Conservation (phyloP, 2,888 invertebrate species). For the Pemphredon lugubris region DNA sequence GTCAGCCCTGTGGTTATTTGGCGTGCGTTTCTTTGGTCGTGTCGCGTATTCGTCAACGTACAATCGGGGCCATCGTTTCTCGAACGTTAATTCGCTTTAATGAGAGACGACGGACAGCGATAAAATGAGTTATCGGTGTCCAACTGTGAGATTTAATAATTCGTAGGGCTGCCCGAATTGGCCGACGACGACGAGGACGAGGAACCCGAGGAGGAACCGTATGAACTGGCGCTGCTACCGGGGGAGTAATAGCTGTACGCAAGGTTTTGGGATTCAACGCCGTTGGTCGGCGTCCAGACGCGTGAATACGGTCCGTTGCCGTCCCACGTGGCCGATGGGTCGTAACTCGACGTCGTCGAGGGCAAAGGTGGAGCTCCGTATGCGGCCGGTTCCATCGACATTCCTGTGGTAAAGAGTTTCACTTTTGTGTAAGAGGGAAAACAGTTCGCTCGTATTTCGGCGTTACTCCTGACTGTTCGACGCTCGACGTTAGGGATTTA, state of each 20-base stretch:
- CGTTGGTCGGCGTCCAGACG: constrained; percentile 85
- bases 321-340: constrained; percentile 88
- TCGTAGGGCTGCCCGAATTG: constrained; percentile 73
- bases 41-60: constrained; percentile 41
- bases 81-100: constrained; percentile 31
- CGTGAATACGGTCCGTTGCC: constrained; percentile 90
- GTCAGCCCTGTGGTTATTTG: constrained; percentile 58
- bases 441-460: not conserved
- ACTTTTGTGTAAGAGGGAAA: not conserved
- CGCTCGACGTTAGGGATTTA: too few species aligned
- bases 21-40: constrained; percentile 68
- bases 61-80: constrained; percentile 21
- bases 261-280: constrained; percentile 80
- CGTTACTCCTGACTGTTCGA: not conserved
- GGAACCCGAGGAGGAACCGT: constrained; percentile 86
- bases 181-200: constrained; percentile 83
- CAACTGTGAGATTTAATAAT: constrained; percentile 59
- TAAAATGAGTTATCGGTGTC: not conserved
- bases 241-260: constrained; percentile 81
- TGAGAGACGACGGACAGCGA: constrained; percentile 3
- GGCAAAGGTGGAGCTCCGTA: constrained; percentile 87
- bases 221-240: constrained; percentile 87
- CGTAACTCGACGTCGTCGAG: constrained; percentile 83
- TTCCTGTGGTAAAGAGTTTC: constrained; percentile 81
- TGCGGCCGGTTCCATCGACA: constrained; percentile 87